Base-by-base conservation (phyloP, 2,797 vertebrate species). In the Chaunax sp. region DNA sequence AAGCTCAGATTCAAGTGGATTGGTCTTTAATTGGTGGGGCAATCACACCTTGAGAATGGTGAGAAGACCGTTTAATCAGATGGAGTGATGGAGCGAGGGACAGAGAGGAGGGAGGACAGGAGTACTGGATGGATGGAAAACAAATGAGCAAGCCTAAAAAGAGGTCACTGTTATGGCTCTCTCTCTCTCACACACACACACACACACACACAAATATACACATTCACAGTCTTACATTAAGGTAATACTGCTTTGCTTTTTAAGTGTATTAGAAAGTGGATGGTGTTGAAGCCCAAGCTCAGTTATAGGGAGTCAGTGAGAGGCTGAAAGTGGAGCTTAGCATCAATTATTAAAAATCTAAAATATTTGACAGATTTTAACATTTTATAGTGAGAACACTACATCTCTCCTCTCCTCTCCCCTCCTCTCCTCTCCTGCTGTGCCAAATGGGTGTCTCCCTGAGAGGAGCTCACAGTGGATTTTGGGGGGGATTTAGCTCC, bases 401-500 rank as follows among this genome's bases (percentile, higher is more conserved):
- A 59, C 75, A 58, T 80, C 6, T 44, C 28, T 23, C 51, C 26
- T 68, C 35, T 33, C 20, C 19, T 68, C 43, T 52, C 18, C 54
- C 77, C 60, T 64, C 35, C 63, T 58, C 26, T 20, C 40, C 60
- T 69, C 64, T 68, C 57, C 40, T 81, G 22, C 14, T 25, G 60
- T 94, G 88, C 94, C 95, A 97, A 89, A 84, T 86, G 87, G 70
- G 83, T 78, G 77, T 88, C 74, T 90, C 83, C 87, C 89, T 78
- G 95, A 96, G 95, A 95, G 95, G 95, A 95, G 95, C 96, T 96
- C 97, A 97, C 94, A 93, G 95, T 95, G 96, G 95, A 98, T 97
- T 96, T 92, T 75, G 89, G 88, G 85, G 72, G 94, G 92, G 94
- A 94, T 93, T 89, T 95, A 86, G 89, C 79, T 64, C 60, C 2